Base-by-base conservation (phyloP, 2,888 invertebrate species). In the Philhelius pedissequus region DNA sequence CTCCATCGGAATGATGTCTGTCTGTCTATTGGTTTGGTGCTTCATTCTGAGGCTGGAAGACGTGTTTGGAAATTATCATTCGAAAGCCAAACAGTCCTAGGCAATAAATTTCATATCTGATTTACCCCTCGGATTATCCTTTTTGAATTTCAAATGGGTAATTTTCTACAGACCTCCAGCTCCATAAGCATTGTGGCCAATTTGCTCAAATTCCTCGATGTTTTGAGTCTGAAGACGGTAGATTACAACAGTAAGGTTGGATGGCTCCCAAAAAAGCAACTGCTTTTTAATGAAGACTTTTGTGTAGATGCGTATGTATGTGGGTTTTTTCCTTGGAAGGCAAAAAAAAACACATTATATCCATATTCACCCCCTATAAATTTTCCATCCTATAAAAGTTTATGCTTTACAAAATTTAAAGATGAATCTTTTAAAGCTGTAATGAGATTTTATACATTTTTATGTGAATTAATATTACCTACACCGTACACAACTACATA, bases 1-100 rank as follows among this genome's bases (percentile, higher is more conserved):
- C 76, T 86, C 62, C 74, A 56, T 70, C 64, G 56, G 66, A 56
- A 81, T 54, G 43, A 43, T 52, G 54, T 27, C 54, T 50, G 43
- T 32, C 69, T 56, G 48, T 56, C 50, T 32, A 56, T 35, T 56
- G 20, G 45, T 22, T 35, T 56, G 20, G 45, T 22, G 13, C 22
- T 48, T 22, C n/a, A n/a, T n/a, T n/a, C 25, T 27, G 15, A 22
- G 20, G 32, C 54, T 56, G 48, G 30, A 68, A 48, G 54, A 86
- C 86, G 86, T 86, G 86, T 82, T 86, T 82, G 58, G 86, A 86
- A 86, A 86, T 86, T 86, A 86, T 86, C 78, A 86, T 86, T 86
- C 78, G 81, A 74, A 86, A 82, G 74, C 82, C 86, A 86, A 86
- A 86, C 86, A 86, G 74, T 82, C 71, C 78, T 78, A 60, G 82